Evolutionary conservation across 2,113 vertebrate species (phyloP), one percentile per base, ranked within the genome.

Genomic region (Oncorhynchus tshawytscha): DNA sequence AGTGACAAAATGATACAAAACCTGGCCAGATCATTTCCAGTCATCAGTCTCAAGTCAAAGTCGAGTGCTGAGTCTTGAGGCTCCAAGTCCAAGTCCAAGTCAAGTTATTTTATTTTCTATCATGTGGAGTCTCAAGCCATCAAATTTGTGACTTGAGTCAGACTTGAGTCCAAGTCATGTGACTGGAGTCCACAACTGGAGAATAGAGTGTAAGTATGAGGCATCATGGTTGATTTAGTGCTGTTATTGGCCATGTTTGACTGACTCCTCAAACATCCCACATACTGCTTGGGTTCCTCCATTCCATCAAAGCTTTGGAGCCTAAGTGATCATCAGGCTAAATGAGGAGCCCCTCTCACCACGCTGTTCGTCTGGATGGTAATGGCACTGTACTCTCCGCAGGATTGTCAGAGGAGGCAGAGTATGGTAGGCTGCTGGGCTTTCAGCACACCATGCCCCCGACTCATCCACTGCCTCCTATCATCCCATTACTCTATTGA

Each of bases 231-330:
- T 96, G 96, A 96, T 97, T 96, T 96, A 96, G 94, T 92, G 95
- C 94, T 95, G 94, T 96, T 98, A 97, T 95, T 96, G 95, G 95
- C 96, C 97, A 94, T 97, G 95, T 96, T 97, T 96, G 95, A 96
- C 95, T 96, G 96, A 95, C 95, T 95, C 94, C 90, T 96, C 95
- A 96, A 96, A 95, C 95, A 96, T 95, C 93, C 94, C 91, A 82
- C 89, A 93, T 91, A 96, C 96, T 96, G 96, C 92, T 83, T 92
- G 94, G 96, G 94, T 94, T 95, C 93, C 93, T 85, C 82, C 91
- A 94, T 93, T 95, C 97, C 95, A 84, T 94, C 91, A 93, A 94
- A 92, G 93, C 91, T 94, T 91, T 91, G 94, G 94, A 96, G 94
- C 95, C 39, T 95, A 96, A 96, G 95, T 95, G 96, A 96, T 96